Evolutionary conservation across 2,113 vertebrate species (phyloP).

Genomic region (Dendropsophus ebraccatus): DNA sequence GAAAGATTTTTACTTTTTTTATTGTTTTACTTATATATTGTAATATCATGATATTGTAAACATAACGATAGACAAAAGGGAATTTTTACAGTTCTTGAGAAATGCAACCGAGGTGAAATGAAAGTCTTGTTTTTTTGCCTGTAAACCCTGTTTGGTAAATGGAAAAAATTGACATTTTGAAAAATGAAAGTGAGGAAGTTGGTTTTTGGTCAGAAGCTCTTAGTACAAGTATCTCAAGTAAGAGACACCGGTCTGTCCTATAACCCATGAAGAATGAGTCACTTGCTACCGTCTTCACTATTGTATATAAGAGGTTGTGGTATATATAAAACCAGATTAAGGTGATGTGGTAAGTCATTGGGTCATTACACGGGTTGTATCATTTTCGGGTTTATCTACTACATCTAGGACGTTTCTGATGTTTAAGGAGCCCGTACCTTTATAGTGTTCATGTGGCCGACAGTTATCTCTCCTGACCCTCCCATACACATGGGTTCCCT

Average conservation of each 20-base stretch:
- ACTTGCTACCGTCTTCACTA: background rate
- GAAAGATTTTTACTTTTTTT: too few relatives aligned
- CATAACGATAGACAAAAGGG: background rate
- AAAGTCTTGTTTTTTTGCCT: background rate
- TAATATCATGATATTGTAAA: background rate
- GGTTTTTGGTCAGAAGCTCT: background rate
- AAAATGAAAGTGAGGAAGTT: slow-evolving; percentile 27
- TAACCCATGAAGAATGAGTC: background rate
- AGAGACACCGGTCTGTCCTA: background rate
- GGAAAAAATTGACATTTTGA: slow-evolving; percentile 12
- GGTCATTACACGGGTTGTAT: background rate
- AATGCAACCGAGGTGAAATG: background rate
- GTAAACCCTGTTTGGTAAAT: background rate
- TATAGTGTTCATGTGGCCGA: too few relatives aligned
- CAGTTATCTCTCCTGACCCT: too few relatives aligned
- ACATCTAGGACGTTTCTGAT: background rate
- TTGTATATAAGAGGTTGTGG: background rate
- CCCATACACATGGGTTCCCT: too few relatives aligned
- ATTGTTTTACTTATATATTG: background rate
- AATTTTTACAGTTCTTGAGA: slow-evolving; percentile 29
- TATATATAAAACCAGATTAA: background rate
- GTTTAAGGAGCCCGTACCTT: too few relatives aligned
- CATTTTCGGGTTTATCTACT: background rate
- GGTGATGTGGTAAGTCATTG: background rate
- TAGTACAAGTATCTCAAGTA: background rate